Conservation (phyloP, 2,888 invertebrate species). For the Coremacera marginata region DNA sequence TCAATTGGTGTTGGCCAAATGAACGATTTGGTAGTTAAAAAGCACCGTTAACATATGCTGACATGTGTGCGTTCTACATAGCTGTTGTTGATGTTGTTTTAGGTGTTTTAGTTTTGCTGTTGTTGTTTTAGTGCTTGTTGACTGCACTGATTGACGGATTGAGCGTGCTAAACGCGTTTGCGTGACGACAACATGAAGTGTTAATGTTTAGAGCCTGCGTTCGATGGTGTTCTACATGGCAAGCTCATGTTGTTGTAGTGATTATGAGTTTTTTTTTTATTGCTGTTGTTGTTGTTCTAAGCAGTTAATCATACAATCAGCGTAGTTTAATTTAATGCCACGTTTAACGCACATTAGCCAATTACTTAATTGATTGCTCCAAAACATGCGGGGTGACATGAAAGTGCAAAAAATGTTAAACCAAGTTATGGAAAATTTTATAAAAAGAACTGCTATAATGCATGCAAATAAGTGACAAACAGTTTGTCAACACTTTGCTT, state of each 20-base stretch:
- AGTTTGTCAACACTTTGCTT: slow-evolving; percentile 22
- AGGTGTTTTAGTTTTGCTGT: neutral
- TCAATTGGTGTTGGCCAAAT: too few relatives aligned
- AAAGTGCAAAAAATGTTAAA: neutral
- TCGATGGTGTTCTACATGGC: neutral
- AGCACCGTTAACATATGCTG: neutral
- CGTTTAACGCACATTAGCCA: slow-evolving; percentile 26
- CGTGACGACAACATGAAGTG: slow-evolving; percentile 11
- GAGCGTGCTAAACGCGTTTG: slow-evolving; percentile 21
- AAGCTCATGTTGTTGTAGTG: slow-evolving; percentile 9
- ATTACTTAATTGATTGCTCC: slow-evolving; percentile 20
- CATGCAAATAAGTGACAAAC: slow-evolving; percentile 2
- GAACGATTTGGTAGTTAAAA: neutral
- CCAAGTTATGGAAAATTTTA: neutral
- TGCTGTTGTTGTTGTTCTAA: slow-evolving; percentile 8
- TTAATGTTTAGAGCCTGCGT: neutral
- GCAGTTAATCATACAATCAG: slow-evolving; percentile 21
- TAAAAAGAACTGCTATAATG: neutral
- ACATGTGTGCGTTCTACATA: neutral
- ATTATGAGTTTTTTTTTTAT: neutral
- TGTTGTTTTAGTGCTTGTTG: neutral
- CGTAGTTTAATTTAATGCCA: slow-evolving; percentile 24
- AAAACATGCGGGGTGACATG: neutral
- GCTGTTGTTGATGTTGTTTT: neutral
- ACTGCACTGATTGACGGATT: neutral